Base-by-base conservation (phyloP, 2,113 vertebrate genomes). In the Alligator mississippiensis region DNA sequence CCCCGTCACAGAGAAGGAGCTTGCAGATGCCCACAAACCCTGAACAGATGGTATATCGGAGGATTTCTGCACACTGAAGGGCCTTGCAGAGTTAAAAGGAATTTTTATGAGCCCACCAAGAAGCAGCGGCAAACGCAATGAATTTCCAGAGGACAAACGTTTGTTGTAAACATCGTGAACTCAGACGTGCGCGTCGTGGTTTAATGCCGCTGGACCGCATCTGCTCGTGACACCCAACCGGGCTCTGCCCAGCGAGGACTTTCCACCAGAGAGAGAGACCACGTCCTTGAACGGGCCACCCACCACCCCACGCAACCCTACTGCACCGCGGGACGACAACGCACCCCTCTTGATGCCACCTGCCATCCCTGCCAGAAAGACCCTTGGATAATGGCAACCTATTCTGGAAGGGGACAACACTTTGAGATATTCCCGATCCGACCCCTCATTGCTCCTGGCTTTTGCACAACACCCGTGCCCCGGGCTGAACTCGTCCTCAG, bases 71-170 rank as follows among this genome's bases (percentile, higher is more conserved):
- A 92, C 81, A 85, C 57, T 87, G 78, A 96, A 89, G 83, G 89
- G 59, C 74, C 18, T 22, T 60, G 78, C 63, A 84, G 88, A 97
- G 77, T 82, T 85, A 88, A 97, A 90, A 90, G 79, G 66, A 77
- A 91, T 93, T 96, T 97, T 96, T 95, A 96, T 93, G 88, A 96
- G 83, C 87, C 76, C 89, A 90, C 93, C 58, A 88, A 90, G 77
- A 95, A 93, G 94, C 80, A 60, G 47, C 83, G 94, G 90, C 88
- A 91, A 96, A 84, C 84, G 62, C 72, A 93, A 93, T 94, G 97
- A 84, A 95, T 95, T 96, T 96, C 94, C 68, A 90, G 89, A 91
- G 89, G 89, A 95, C 87, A 93, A 78, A 85, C 21, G 28, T 87
- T 68, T 28, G 21, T 34, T 88, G 64, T 66, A 93, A 96, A 78